Conservation (phyloP, 1,140 invertebrate genomes). For the Lysiphlebus fabarum region DNA sequence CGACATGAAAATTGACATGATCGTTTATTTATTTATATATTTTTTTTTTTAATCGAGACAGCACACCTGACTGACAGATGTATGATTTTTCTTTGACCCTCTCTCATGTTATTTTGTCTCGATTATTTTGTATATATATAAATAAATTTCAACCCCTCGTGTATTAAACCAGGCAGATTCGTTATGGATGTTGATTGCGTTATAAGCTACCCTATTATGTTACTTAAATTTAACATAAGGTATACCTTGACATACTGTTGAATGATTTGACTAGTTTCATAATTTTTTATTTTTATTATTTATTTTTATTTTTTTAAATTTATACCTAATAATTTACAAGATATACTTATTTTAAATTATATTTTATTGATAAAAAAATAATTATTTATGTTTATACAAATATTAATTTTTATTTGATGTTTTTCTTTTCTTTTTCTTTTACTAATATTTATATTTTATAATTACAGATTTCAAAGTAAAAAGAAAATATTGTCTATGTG, state of each 20-base stretch:
- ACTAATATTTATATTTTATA: constrained; percentile 25
- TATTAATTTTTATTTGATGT: too few species aligned
- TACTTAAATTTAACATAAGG: constrained; percentile 3
- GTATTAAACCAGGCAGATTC: constrained; percentile 11
- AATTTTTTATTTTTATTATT: too few species aligned
- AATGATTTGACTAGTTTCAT: too few species aligned
- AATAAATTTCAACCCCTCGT: too few species aligned
- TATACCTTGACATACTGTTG: not conserved
- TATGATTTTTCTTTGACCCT: constrained; percentile 15
- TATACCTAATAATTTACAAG: too few species aligned
- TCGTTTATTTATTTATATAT: too few species aligned
- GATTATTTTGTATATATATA: not conserved
- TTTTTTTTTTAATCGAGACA: too few species aligned
- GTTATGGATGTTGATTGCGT: constrained; percentile 26
- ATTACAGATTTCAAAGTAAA: constrained; percentile 12
- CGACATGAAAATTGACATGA: too few species aligned
- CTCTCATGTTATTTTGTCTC: not conserved
- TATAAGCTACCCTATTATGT: constrained; percentile 9
- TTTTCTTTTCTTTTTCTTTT: not conserved
- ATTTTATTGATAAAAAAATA: too few species aligned
- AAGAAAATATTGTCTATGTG: not conserved
- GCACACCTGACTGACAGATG: constrained; percentile 36
- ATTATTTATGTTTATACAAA: too few species aligned
- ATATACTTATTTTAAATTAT: too few species aligned
- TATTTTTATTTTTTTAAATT: too few species aligned